Evolutionary conservation across 2,888 invertebrate species (phyloP).

Genomic region (Hemaris fuciformis): DNA sequence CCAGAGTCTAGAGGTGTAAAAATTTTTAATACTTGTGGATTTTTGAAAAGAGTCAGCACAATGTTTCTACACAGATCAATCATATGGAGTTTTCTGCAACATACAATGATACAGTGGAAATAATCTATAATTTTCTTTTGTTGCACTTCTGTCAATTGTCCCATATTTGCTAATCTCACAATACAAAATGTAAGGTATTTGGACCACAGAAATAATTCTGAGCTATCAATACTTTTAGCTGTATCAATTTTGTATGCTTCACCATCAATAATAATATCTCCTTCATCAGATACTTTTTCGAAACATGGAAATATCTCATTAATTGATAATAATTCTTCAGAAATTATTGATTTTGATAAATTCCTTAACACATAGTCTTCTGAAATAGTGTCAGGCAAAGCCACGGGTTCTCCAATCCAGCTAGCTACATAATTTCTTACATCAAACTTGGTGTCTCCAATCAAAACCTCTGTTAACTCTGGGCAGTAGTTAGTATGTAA

Average conservation of each 20-base stretch:
- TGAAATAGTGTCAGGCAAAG: slow-evolving; percentile 51
- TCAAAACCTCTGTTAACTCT: slow-evolving; percentile 70
- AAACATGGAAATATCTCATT: slow-evolving; percentile 55
- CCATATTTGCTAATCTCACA: slow-evolving; percentile 57
- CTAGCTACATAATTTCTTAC: slow-evolving; percentile 73
- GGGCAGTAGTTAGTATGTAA: slow-evolving; percentile 82
- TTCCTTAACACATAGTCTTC: slow-evolving; percentile 55
- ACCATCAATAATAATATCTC: slow-evolving; percentile 43
- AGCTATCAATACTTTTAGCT: slow-evolving; percentile 47
- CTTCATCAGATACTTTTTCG: slow-evolving; percentile 43
- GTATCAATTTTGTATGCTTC: slow-evolving; percentile 46
- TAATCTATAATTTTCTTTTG: slow-evolving; percentile 51
- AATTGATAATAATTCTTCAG: slow-evolving; percentile 47
- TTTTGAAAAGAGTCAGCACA: slow-evolving; percentile 58
- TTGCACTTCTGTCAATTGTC: slow-evolving; percentile 44
- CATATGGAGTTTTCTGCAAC: slow-evolving; percentile 55
- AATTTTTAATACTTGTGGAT: slow-evolving; percentile 62
- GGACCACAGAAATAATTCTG: slow-evolving; percentile 65
- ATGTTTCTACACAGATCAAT: slow-evolving; percentile 55
- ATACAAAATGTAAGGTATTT: slow-evolving; percentile 68
- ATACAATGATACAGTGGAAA: slow-evolving; percentile 54
- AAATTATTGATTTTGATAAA: slow-evolving; percentile 68
- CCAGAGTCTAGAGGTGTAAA: slow-evolving; percentile 58
- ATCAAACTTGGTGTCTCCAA: slow-evolving; percentile 71
- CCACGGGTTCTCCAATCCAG: slow-evolving; percentile 67